Percentiles rank a stretch among this genome's conserved stretches.
phyloP scores from a whole-genome alignment of 2,113 vertebrate genomes.

The Gyps fulvus region DNA sequence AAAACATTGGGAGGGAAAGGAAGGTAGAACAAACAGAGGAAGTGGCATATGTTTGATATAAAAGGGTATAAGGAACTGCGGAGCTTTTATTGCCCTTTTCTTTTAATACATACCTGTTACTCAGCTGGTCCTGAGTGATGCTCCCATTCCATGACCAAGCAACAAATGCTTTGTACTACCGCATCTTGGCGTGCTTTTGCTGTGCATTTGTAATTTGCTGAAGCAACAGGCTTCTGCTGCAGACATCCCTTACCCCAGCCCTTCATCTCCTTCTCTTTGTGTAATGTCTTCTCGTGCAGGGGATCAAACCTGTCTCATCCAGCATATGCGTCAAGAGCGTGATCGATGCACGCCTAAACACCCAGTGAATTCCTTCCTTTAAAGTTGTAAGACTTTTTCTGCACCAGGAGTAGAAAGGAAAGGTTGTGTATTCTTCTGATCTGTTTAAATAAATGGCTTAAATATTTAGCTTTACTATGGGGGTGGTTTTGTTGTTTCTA shows the following conservation, averaged over 20 bases:
- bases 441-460: not conserved
- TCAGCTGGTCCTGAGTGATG: not conserved
- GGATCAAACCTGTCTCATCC: not conserved
- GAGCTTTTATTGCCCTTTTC: not conserved
- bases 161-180: not conserved
- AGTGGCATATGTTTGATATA: not conserved
- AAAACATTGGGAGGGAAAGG: not conserved
- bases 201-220: not conserved
- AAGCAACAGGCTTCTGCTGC: not conserved
- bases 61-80: not conserved
- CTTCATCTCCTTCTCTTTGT: not conserved
- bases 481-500: constrained; percentile 3
- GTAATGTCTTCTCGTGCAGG: fast-evolving
- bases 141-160: not conserved
- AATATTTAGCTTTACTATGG: not conserved
- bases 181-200: not conserved
- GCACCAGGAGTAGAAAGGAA: not conserved
- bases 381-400: not conserved
- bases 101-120: not conserved
- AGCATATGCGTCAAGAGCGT: fast-evolving
- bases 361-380: not conserved
- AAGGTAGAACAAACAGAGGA: not conserved
- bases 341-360: not conserved
- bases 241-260: not conserved
- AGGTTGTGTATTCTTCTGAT: not conserved